Conservation (phyloP, 92 coral and sea anemone species). For the Isaurus tuberculatus region DNA sequence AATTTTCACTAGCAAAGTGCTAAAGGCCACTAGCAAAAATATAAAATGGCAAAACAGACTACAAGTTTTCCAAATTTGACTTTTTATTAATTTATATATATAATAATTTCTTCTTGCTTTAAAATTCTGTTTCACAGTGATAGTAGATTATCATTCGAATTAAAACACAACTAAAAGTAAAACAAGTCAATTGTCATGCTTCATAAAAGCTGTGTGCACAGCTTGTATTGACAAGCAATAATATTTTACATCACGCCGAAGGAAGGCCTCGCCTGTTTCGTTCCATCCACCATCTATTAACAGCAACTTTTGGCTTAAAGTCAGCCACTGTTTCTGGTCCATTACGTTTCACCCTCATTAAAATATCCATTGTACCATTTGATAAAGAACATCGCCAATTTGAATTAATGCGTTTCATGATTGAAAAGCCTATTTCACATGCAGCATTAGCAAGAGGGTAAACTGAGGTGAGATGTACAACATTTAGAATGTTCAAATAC, state of each 20-base stretch:
- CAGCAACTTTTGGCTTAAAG: slow-evolving; percentile 42
- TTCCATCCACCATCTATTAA: slow-evolving; percentile 39
- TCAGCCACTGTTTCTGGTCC: slow-evolving; percentile 32
- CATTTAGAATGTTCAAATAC: slow-evolving; percentile 49
- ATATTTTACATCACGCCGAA: neutral
- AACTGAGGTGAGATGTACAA: slow-evolving; percentile 52
- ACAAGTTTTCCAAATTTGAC: slow-evolving; percentile 29
- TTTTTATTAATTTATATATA: slow-evolving; percentile 19
- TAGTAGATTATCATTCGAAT: neutral
- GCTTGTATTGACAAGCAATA: neutral
- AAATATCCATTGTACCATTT: slow-evolving; percentile 25
- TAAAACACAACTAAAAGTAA: neutral
- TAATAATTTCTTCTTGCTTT: neutral
- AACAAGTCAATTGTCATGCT: slow-evolving; percentile 14
- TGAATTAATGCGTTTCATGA: slow-evolving; percentile 12
- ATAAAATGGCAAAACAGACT: slow-evolving; percentile 30
- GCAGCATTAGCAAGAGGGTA: slow-evolving; percentile 58
- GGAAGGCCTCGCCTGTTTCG: neutral
- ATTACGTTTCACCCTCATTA: slow-evolving; percentile 27
- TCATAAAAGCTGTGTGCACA: neutral
- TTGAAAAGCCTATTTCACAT: slow-evolving; percentile 63
- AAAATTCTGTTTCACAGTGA: slow-evolving; percentile 5
- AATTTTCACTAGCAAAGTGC: slow-evolving; percentile 32
- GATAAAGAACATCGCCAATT: slow-evolving; percentile 24
- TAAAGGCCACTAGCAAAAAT: slow-evolving; percentile 26